Evolutionary conservation across 2,888 invertebrate species (phyloP).

Genomic region (Agrenia bidenticulata): DNA sequence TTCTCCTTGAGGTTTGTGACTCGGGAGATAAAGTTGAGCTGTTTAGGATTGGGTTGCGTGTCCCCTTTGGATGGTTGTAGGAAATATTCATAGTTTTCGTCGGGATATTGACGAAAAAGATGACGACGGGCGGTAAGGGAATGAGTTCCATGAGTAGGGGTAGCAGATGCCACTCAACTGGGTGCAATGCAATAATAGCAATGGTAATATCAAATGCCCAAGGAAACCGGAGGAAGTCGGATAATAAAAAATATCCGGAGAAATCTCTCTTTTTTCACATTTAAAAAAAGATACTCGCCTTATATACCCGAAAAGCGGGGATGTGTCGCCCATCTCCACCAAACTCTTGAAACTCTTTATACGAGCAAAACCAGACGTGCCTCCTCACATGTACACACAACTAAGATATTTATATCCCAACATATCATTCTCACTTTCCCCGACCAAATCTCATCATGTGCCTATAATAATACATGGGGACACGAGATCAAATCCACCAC

Average conservation of each 20-base stretch:
- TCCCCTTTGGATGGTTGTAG: too few species aligned
- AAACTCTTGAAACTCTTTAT: not conserved
- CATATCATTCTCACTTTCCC: too few species aligned
- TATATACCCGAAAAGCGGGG: too few species aligned
- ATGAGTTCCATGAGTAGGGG: slow-evolving; percentile 29
- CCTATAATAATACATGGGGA: too few species aligned
- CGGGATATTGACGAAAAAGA: not conserved
- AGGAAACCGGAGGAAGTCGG: slow-evolving; percentile 16
- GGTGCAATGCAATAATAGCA: slow-evolving; percentile 47
- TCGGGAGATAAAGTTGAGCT: too few species aligned
- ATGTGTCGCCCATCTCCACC: too few species aligned
- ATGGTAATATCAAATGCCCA: slow-evolving; percentile 42
- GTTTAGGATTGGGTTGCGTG: too few species aligned
- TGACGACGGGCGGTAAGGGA: slow-evolving; percentile 16
- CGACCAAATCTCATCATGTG: too few species aligned
- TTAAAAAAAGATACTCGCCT: not conserved
- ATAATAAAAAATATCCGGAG: slow-evolving; percentile 29
- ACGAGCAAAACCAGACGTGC: slow-evolving; percentile 1
- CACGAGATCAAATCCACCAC: too few species aligned
- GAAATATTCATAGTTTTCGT: slow-evolving; percentile 4
- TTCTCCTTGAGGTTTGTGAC: too few species aligned
- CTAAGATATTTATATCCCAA: too few species aligned
- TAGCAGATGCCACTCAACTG: slow-evolving; percentile 51
- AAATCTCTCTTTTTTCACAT: slow-evolving; percentile 28
- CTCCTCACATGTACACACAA: not conserved